Base-by-base conservation (phyloP, 2,797 vertebrate species). In the Novumbra hubbsi region DNA sequence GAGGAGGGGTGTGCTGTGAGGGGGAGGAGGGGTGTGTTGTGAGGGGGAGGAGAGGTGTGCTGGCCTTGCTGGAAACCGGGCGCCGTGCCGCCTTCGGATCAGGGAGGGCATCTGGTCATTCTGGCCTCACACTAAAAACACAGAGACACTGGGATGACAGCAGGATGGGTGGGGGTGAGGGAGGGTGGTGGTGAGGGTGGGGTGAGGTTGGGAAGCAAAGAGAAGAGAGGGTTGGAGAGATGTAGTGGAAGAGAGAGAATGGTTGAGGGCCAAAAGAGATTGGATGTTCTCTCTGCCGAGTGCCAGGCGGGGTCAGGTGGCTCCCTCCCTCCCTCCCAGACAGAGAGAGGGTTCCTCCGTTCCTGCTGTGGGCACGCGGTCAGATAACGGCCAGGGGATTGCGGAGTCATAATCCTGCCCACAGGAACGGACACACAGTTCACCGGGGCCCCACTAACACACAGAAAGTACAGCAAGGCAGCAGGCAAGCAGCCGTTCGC, bases 391-490 rank as follows among this genome's bases (percentile, higher is more conserved):
- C 74, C 68, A 17, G 50, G 72, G 88, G 91, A 93, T 93, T 92
- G 93, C 81, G 85, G 86, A 81, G 89, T 24, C 89, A 92, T 93
- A 91, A 92, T 90, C 87, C 85, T 83, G 74, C 78, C 84, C 80
- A 81, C 81, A 76, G 85, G 82, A 86, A 85, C 70, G 77, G 80
- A 67, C 60, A 81, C 79, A 77, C 76, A 50, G 69, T 80, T 76
- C 80, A 41, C 72, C 75, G 72, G 68, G 27, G 81, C 70, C 71
- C 21, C 83, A 80, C 80, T 75, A 21, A 24, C n/a, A 57, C 81
- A 78, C 78, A 79, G 66, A 86, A 81, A 85, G 77, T 62, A 64
- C 65, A 80, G 73, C 41, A 11, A 14, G 24, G 3, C 68, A 49
- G 21, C 55, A 57, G 14, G 38, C n/a, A 50, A 24, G 83, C 83